Conservation (phyloP, 2,113 vertebrate genomes). For the Mesocricetus auratus region DNA sequence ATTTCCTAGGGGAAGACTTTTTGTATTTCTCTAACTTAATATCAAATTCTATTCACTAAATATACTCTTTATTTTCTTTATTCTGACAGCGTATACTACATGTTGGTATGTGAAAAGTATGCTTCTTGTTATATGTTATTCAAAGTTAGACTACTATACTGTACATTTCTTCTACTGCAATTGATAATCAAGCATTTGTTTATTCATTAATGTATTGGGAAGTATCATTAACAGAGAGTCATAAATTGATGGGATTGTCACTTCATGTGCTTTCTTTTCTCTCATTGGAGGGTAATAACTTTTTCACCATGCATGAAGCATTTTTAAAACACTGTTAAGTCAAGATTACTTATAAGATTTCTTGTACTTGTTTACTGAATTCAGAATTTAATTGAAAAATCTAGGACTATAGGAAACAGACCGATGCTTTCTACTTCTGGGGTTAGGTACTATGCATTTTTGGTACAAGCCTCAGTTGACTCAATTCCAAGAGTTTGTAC, state of each 20-base stretch:
- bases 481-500: neutral
- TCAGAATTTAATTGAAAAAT: neutral
- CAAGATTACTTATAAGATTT: neutral
- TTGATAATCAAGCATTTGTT: neutral
- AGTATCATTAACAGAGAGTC: neutral
- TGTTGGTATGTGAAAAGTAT: neutral
- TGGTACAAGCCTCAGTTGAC: neutral
- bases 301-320: neutral
- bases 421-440: neutral
- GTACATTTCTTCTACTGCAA: neutral
- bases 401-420: neutral
- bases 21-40: neutral
- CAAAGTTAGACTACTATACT: neutral
- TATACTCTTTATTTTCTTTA: neutral
- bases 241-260: neutral
- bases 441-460: accelerated
- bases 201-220: neutral
- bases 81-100: neutral
- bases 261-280: neutral
- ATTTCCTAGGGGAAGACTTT: neutral
- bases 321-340: neutral
- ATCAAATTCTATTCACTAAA: neutral
- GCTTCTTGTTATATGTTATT: neutral
- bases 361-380: neutral
- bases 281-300: neutral